A percentile compares a stretch with the other conserved stretches of the same genome.
Evolutionary conservation across 2,797 vertebrate genomes (phyloP).

Genomic region (Graptemys geographica): DNA sequence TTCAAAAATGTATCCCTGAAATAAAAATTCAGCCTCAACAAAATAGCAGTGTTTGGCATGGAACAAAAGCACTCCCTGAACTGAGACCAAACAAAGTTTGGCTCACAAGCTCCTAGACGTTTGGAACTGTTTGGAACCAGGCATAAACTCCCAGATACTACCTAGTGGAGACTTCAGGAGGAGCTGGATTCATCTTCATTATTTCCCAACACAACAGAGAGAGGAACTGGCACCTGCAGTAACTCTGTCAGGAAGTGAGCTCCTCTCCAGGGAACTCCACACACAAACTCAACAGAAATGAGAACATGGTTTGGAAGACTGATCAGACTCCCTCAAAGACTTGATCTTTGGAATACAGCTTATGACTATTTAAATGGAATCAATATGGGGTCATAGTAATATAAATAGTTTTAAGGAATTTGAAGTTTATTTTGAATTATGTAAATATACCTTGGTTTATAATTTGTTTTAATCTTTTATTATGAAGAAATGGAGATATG

Average conservation of each 20-base stretch:
- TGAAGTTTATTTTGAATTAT: neutral
- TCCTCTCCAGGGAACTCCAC: neutral
- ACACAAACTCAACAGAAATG: neutral
- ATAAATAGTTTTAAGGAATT: neutral
- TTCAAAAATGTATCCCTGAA: neutral
- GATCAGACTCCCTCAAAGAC: neutral
- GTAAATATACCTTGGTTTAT: neutral
- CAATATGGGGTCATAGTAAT: neutral
- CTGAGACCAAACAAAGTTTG: neutral
- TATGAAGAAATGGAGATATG: neutral
- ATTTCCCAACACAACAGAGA: neutral
- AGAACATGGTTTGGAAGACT: neutral
- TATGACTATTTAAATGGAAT: neutral
- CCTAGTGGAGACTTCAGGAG: neutral
- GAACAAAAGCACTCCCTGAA: neutral
- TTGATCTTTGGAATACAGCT: neutral
- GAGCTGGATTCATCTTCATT: neutral
- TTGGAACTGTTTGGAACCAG: neutral
- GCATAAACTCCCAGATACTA: neutral
- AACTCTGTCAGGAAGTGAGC: neutral
- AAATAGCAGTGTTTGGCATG: neutral
- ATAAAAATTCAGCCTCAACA: neutral
- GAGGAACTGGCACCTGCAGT: neutral
- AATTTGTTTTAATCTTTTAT: neutral
- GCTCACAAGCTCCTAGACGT: neutral